These are phyloP conservation scores for Malacoraja senta DNA, from an alignment of 2,797 vertebrate genomes.

Conservation along the genomic window DNA sequence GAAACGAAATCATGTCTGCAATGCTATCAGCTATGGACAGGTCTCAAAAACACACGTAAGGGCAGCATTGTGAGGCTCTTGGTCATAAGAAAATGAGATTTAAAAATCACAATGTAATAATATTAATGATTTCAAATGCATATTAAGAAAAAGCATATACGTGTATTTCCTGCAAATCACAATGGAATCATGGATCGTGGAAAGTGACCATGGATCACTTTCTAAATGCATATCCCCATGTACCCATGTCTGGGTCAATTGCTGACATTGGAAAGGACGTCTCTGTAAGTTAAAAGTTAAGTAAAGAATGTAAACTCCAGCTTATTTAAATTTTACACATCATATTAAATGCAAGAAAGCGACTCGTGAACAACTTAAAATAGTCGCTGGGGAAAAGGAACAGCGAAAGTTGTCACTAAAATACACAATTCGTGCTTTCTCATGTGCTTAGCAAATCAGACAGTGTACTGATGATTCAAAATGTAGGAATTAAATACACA, in stretches of 20 bases:
- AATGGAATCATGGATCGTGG: no score
- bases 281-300: conserved; percentile 13
- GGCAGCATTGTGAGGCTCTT: neutral
- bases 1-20: neutral
- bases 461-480: neutral
- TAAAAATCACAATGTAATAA: no score
- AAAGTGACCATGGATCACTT: neutral
- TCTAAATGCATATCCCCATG: neutral
- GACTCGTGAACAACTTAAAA: neutral
- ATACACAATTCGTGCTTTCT: neutral
- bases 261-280: neutral
- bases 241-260: neutral
- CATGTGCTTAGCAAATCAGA: neutral
- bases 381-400: neutral
- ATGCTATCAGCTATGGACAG: neutral
- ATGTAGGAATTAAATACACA: neutral
- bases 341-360: neutral
- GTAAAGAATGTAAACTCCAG: neutral
- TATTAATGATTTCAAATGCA: neutral
- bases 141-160: neutral
- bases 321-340: conserved; percentile 31
- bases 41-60: neutral
- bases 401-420: neutral
- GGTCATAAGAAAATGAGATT: neutral
- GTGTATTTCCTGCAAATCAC: neutral